Conservation (phyloP, 2,113 vertebrate genomes). For the Raja brachyura region DNA sequence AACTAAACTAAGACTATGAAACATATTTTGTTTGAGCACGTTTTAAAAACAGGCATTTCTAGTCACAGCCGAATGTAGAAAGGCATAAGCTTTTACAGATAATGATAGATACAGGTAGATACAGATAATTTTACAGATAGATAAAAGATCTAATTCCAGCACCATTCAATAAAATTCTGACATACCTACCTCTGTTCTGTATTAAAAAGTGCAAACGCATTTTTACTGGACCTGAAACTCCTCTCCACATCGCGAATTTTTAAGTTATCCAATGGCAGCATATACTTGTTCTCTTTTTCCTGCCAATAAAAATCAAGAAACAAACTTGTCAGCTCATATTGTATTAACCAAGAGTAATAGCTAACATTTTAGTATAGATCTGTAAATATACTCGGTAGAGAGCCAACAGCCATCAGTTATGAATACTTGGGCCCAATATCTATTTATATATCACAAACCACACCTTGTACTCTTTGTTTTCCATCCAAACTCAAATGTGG, state of each 20-base stretch:
- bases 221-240: conserved; percentile 79
- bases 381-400: background rate
- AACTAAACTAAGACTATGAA: too few relatives aligned
- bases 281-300: conserved; percentile 93
- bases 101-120: too few relatives aligned
- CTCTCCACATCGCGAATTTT: conserved; percentile 74
- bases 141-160: background rate
- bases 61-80: background rate
- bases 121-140: too few relatives aligned
- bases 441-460: background rate
- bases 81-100: background rate
- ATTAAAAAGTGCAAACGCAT: conserved; percentile 71
- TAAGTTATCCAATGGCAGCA: conserved; percentile 81
- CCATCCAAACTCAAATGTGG: background rate
- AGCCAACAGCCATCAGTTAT: background rate
- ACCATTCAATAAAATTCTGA: background rate
- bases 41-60: background rate
- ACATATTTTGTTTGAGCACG: too few relatives aligned
- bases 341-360: background rate
- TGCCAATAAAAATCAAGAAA: conserved; percentile 47
- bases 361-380: too few relatives aligned
- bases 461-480: background rate
- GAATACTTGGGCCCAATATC: too few relatives aligned
- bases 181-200: conserved; percentile 72
- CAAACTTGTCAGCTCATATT: conserved; percentile 39